Base-by-base conservation (phyloP, 1,140 invertebrate genomes). In the Brachionus manjavacas region DNA sequence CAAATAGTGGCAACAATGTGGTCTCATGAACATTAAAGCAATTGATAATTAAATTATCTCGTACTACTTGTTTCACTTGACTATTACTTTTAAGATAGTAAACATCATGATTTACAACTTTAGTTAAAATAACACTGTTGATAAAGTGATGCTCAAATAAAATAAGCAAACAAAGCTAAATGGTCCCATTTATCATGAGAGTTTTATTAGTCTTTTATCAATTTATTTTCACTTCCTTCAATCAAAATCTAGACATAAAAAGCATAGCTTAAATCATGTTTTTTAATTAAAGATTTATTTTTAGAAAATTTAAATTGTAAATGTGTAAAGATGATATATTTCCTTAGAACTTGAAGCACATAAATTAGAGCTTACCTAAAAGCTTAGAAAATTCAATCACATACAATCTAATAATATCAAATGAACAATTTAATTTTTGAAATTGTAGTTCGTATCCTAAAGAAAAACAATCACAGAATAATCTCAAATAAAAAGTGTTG, bases 21-120 rank as follows among this genome's bases (percentile, higher is more conserved):
- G 52, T 25, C 52, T 9, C 52, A 60, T 60, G 52, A 60, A 60
- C 52, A 60, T 72, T 72, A 72, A 72, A 41, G 9, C 16, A 1
- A 41, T 72, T 72, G 68, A 72, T 41, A 72, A 72, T 72, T 72
- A 16, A 72, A 41, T 72, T 72, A 72, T 72, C 68, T 72, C 68
- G 68, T 72, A 39, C 35, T 72, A 72, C 16, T 72, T 41, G 35
- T 39, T 41, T 72, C 31, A 20, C 16, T 72, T 39, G 28, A 72
- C 35, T 72, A 41, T 72, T 72, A 41, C 39, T 72, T 72, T 72
- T 41, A 41, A 72, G 28, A 39, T 16, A 41, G 68, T 72, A 72
- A 72, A 72, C 68, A 72, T 72, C 16, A 72, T 20, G 68, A 72
- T 39, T 72, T 72, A 39, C 35, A 41, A 20, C 39, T 39, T 9